phyloP scores from a whole-genome alignment of 2,888 invertebrate genomes.

The Dolomedes plantarius region DNA sequence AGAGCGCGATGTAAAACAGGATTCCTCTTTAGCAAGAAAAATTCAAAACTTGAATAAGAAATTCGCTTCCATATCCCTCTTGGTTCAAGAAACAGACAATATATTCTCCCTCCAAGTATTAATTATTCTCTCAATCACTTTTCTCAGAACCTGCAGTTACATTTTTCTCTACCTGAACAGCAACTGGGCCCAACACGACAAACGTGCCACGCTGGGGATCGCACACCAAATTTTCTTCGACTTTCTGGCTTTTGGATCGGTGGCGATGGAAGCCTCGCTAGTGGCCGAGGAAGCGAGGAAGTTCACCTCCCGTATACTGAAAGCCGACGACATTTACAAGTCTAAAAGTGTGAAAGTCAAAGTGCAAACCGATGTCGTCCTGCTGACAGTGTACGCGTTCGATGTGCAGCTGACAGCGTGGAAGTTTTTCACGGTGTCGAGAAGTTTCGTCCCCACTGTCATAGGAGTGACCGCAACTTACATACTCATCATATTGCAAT shows the following conservation, averaged over 20 bases:
- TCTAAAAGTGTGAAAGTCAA: conserved; percentile 12
- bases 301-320: conserved; percentile 17
- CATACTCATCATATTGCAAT: conserved; percentile 44
- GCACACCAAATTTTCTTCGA: conserved; percentile 28
- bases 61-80: conserved; percentile 16
- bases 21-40: conserved; percentile 17
- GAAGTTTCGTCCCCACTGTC: conserved; percentile 49
- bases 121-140: conserved; percentile 33
- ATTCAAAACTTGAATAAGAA: conserved; percentile 33
- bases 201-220: not conserved
- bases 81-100: conserved; percentile 51
- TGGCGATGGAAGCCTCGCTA: conserved; percentile 46
- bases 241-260: conserved; percentile 44
- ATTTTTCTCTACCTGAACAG: conserved; percentile 42
- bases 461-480: conserved; percentile 57
- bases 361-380: conserved; percentile 35
- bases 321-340: not conserved
- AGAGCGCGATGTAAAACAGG: not conserved
- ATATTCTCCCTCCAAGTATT: conserved; percentile 43
- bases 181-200: conserved; percentile 1
- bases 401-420: conserved; percentile 56
- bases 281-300: conserved; percentile 45
- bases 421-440: conserved; percentile 55
- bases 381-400: conserved; percentile 24
- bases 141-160: conserved; percentile 37